Percentiles rank a stretch among this genome's conserved stretches.
Evolutionary conservation across 2,113 vertebrate genomes (phyloP).

Genomic region (Pseudolaguvia tuberculata): DNA sequence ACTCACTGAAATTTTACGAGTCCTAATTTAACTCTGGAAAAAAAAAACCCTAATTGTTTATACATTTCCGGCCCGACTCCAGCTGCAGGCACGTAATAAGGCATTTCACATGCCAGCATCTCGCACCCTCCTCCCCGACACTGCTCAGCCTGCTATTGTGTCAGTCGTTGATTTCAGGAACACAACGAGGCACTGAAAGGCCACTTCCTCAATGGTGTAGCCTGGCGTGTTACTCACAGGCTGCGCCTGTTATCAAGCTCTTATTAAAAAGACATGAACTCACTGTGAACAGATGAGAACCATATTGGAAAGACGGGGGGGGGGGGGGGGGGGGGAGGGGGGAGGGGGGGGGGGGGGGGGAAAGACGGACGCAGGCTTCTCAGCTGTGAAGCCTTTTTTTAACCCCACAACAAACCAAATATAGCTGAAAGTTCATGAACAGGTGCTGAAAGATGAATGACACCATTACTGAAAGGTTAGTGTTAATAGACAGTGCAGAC

Average conservation of each 20-base stretch:
- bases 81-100: neutral
- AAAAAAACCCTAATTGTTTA: neutral
- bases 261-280: constrained; percentile 37
- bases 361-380: constrained; percentile 5
- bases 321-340: too few relatives aligned
- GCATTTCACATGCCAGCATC: neutral
- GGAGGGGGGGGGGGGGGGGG: too few relatives aligned
- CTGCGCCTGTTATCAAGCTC: constrained; percentile 16
- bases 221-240: constrained; percentile 17
- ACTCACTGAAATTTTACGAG: neutral
- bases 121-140: neutral
- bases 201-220: constrained; percentile 20
- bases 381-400: constrained; percentile 19
- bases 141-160: constrained; percentile 1
- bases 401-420: neutral
- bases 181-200: constrained; percentile 29
- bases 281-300: constrained; percentile 1
- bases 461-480: neutral
- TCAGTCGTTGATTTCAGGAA: neutral
- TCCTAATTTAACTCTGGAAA: neutral
- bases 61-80: neutral
- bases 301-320: neutral
- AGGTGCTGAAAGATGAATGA: neutral
- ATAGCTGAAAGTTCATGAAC: neutral
- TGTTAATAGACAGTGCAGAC: neutral